These are phyloP conservation scores for Chrysaora quinquecirrha DNA, from an alignment of 30 jellyfish, hydroid and myxozoan genomes.

Conservation along the genomic window DNA sequence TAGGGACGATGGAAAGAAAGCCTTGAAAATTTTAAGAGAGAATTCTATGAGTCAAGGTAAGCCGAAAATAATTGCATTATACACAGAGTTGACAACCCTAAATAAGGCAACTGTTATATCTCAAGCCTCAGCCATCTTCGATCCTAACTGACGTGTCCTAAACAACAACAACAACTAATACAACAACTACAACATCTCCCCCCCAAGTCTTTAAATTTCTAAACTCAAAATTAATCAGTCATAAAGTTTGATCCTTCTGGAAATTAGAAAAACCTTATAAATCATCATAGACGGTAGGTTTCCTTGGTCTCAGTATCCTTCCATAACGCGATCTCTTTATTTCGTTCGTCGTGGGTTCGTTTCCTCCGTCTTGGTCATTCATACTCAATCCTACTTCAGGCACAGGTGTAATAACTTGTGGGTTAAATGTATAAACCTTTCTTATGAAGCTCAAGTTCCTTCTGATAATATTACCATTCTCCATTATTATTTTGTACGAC, in stretches of 20 bases:
- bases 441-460: too few species aligned
- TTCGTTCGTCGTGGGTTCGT: conserved; percentile 5
- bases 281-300: too few species aligned
- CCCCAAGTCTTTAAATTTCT: background rate
- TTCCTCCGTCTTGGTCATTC: conserved; percentile 31
- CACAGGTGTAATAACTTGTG: too few species aligned
- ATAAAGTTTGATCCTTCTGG: too few species aligned
- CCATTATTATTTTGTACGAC: conserved; percentile 20
- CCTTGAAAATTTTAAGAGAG: conserved; percentile 39
- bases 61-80: conserved; percentile 35
- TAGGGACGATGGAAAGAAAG: conserved; percentile 53
- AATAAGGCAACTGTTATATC: conserved; percentile 8
- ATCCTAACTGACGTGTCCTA: background rate
- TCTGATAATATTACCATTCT: conserved; percentile 25
- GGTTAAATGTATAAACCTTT: too few species aligned
- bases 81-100: conserved; percentile 57
- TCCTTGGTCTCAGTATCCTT: too few species aligned
- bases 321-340: conserved; percentile 17
- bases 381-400: conserved; percentile 10
- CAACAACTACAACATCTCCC: conserved; percentile 9
- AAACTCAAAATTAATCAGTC: too few species aligned
- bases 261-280: too few species aligned
- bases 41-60: conserved; percentile 52
- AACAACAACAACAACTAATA: background rate
- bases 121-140: too few species aligned